Evolutionary conservation across 2,113 vertebrate species (phyloP).

Genomic region (Arenaria interpres): DNA sequence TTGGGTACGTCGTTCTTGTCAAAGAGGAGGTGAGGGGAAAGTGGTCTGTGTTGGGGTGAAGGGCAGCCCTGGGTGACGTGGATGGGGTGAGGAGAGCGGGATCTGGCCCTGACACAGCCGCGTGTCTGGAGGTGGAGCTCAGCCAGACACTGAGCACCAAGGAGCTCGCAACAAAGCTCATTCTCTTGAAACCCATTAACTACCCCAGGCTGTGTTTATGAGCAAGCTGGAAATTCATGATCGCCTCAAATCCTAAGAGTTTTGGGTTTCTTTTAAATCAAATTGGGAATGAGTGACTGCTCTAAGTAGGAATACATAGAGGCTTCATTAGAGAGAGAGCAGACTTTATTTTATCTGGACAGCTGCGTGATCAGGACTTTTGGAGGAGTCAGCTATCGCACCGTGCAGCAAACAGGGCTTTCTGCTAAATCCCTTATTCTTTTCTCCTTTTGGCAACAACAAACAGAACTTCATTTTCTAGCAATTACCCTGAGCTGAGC

Average conservation of each 20-base stretch:
- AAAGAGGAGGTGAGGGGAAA: not conserved
- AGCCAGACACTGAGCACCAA: accelerated
- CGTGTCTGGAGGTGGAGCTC: not conserved
- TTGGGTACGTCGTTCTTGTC: not conserved
- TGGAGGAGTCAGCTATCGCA: not conserved
- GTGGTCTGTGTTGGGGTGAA: not conserved
- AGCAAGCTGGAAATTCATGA: not conserved
- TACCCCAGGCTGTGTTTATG: accelerated
- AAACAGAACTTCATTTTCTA: not conserved
- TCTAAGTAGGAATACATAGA: not conserved
- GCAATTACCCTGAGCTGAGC: not conserved
- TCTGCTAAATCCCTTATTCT: not conserved
- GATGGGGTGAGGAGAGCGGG: not conserved
- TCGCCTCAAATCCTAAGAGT: not conserved
- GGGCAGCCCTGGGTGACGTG: not conserved
- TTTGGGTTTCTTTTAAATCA: not conserved
- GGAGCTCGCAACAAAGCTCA: not conserved
- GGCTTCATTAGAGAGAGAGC: not conserved
- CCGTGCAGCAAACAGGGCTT: not conserved
- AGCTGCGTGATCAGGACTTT: not conserved
- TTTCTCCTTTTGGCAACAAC: not conserved
- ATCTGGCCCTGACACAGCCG: not conserved
- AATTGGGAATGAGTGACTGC: not conserved
- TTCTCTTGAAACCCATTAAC: not conserved
- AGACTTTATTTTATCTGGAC: not conserved